Base-by-base conservation (phyloP, 2,797 vertebrate species). In the Potorous gilbertii region DNA sequence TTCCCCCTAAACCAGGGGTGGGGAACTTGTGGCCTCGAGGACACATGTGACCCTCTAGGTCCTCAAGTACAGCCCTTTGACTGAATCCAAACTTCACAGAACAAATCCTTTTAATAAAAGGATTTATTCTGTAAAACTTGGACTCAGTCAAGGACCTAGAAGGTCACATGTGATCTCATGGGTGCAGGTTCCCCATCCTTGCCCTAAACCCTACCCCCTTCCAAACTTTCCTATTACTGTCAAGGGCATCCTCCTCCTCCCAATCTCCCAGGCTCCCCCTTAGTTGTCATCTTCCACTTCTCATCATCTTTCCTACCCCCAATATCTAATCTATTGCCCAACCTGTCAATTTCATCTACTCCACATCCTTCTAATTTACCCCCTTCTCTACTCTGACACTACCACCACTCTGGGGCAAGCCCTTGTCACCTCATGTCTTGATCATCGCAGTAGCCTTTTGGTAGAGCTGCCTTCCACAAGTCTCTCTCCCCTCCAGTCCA, bases 361-460 rank as follows among this genome's bases (percentile, higher is more conserved):
- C 5, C 34, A 74, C 62, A 21, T 74, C 66, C 40, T 40, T n/a
- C 34, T 40, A 40, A 74, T 74, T 40, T 0, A 21, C 8, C 66
- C n/a, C 4, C n/a, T 81, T 81, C n/a, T 81, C n/a, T 46, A 18
- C n/a, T 81, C 18, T 18, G n/a, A 46, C 34, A 21, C 14, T 24
- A 18, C 18, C n/a, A 21, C 28, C n/a, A 40, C 34, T 66, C 62
- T 8, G 34, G 34, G 16, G 31, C 14, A 18, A 16, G 14, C n/a
- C n/a, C 18, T 81, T n/a, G n/a, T n/a, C 62, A 66, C 62, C 34
- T 66, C 9, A 11, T 40, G n/a, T 18, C 18, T 81, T n/a, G 66
- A 46, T 2, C n/a, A 81, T 1, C 1, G 0, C n/a, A 46, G 24
- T 2, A 46, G n/a, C 6, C n/a, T 46, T 18, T 18, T 24, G 6